Base-by-base conservation (phyloP, 2,888 invertebrate genomes). In the Eupithecia vulgata region DNA sequence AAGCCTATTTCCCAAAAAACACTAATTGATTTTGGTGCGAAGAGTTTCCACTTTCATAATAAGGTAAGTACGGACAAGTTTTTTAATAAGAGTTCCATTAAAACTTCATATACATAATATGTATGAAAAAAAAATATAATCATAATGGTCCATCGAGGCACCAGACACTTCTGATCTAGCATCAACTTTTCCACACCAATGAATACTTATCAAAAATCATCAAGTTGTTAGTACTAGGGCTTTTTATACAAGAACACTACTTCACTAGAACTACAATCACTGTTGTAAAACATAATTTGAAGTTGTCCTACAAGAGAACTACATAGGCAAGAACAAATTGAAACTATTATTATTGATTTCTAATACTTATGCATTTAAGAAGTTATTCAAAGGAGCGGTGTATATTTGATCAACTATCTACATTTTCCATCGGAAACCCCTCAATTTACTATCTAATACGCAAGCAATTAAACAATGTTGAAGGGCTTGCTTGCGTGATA, bases 381-480 rank as follows among this genome's bases (percentile, higher is more conserved):
- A 35, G 62, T 37, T 13, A 64, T n/a, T 40, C 65, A 65, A 65
- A 42, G 13, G 40, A 25, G 34, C 8, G 2, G 5, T 37, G 65
- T 42, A 64, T 59, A 59, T 42, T 65, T 64, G 13, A 40, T 40
- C 21, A 65, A 37, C 65, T 65, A 65, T 65, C 65, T 65, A 65
- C 37, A 65, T 65, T 21, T 35, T 3, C 10, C 15, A 40, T 64
- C 37, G 21, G 65, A 65, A 65, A 65, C 40, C 64, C 17, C 17
- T 40, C 21, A 65, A 65, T 40, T 65, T 21, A 25, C 21, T 25
- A 61, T 1, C 34, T 34, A 34, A 34, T 40, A 8, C 8, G n/a
- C 62, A n/a, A 35, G 61, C 34, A 34, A 17, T 61, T 15, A 17
- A 13, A 61, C 15, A 61, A 15, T 61, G 25, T 57, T 21, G 13